These are phyloP conservation scores for Luehdorfia chinensis DNA, from an alignment of 1,140 invertebrate genomes.

Conservation along the genomic window DNA sequence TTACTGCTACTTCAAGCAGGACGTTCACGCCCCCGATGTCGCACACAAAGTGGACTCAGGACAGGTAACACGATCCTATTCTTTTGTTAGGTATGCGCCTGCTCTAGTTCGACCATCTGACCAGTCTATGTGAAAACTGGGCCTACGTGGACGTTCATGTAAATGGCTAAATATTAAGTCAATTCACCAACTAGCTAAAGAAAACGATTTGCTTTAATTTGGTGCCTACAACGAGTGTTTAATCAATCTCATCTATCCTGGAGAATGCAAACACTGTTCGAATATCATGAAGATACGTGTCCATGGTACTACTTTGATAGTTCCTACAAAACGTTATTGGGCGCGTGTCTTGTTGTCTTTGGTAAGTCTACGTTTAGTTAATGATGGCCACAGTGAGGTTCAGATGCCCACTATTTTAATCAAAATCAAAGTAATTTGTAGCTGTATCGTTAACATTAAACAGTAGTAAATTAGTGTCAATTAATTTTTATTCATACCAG, in stretches of 20 bases:
- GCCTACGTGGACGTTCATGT: constrained; percentile 53
- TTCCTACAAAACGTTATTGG: constrained; percentile 73
- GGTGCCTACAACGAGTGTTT: constrained; percentile 41
- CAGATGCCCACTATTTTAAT: background rate
- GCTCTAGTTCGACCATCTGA: constrained; percentile 52
- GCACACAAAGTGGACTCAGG: constrained; percentile 43
- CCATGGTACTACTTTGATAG: constrained; percentile 75
- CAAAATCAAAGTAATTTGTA: background rate
- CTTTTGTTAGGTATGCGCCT: constrained; percentile 39
- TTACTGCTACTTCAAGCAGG: constrained; percentile 24
- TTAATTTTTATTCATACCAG: constrained; percentile 38
- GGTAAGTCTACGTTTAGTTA: constrained; percentile 51
- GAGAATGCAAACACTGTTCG: constrained; percentile 50
- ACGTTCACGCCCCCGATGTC: constrained; percentile 46
- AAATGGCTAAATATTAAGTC: constrained; percentile 27
- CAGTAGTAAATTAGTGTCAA: too few species aligned
- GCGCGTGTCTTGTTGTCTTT: constrained; percentile 71
- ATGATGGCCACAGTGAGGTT: background rate
- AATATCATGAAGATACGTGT: constrained; percentile 67
- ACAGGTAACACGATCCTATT: constrained; percentile 43
- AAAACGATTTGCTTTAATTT: constrained; percentile 24
- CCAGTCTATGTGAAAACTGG: constrained; percentile 56
- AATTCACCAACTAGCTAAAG: too few species aligned
- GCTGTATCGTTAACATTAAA: background rate
- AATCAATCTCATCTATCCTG: constrained; percentile 25